Evolutionary conservation across 2,888 invertebrate genomes (phyloP), one percentile per base, ranked within the genome.

Genomic region (Drosophila helvetica): DNA sequence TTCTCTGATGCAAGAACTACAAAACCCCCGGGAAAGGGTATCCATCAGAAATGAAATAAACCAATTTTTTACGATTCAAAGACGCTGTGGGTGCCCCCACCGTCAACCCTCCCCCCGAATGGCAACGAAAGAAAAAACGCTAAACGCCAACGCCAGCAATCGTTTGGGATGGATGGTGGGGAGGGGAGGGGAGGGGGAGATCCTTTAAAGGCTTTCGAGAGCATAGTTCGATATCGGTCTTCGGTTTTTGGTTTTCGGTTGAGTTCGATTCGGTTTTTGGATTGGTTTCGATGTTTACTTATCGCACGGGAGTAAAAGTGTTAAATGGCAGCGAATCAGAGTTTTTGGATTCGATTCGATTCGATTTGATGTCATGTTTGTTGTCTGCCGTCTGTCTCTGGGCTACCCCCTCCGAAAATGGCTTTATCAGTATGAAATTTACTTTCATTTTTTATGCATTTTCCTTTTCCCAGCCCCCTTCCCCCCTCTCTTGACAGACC

Each of bases 131-230:
- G 25, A 33, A 52, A 52, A 33, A 30, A 12, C 3, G 6, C 9
- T 17, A 25, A 18, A 30, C 30, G 27, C 54, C 53, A 50, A 55
- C 43, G 51, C 30, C 7, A 33, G 33, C 43, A 33, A 47, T 71
- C 48, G 46, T 54, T 67, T n/a, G 38, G n/a, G 22, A 22, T 22
- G 22, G 5, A 5, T 22, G 22, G 22, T 22, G 5, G 22, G 22
- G 0, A 22, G 22, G 22, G 22, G 22, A 22, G 5, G 22, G 2
- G 15, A 0, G 17, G 43, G 27, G 25, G 42, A 68, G 79, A 83
- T 87, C 86, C 78, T 82, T 83, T 74, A 85, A 83, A 85, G 82
- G 88, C 88, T 55, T 76, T 69, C 48, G 64, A 63, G 68, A 71
- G 63, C 72, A 76, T 59, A 74, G 72, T 78, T 72, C 65, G 77